Conservation (phyloP, 2,797 vertebrate species). For the Poeciliopsis paucimaculata region DNA sequence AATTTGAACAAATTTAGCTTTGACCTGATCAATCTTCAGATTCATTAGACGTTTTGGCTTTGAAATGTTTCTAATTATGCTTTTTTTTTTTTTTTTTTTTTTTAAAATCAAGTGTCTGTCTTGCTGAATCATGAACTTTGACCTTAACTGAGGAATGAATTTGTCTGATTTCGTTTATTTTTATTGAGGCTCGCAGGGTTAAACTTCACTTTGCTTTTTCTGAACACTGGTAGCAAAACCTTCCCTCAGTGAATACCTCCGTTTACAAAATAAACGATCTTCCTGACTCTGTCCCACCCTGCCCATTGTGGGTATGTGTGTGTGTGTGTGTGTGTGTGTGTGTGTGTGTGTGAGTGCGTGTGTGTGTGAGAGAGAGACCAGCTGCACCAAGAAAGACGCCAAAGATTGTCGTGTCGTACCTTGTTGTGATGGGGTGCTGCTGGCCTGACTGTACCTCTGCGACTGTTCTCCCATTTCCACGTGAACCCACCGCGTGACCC, state of each 20-base stretch:
- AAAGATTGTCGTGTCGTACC: conserved; percentile 79
- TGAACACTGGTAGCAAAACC: conserved; percentile 50
- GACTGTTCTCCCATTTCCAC: conserved; percentile 18
- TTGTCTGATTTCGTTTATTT: neutral
- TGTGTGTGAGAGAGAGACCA: conserved; percentile 30
- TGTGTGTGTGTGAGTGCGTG: conserved; percentile 11
- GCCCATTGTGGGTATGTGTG: conserved; percentile 4
- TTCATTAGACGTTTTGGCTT: neutral
- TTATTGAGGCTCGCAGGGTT: neutral
- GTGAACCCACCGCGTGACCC: conserved; percentile 49
- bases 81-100: neutral
- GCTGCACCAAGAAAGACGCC: conserved; percentile 71
- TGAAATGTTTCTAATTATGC: neutral
- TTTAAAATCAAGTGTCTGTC: neutral
- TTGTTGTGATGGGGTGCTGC: conserved; percentile 63
- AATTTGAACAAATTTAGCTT: neutral
- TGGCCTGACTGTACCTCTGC: conserved; percentile 38
- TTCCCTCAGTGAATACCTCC: conserved; percentile 69
- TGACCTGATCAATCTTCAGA: neutral
- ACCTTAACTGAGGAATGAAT: neutral
- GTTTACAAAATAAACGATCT: conserved; percentile 65
- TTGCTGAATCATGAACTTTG: neutral
- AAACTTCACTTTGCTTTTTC: conserved; percentile 17
- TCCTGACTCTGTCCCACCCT: conserved; percentile 50
- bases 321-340: conserved; percentile 3